Percentiles rank a stretch among this genome's conserved stretches.
Evolutionary conservation across 2,888 invertebrate species (phyloP).

Genomic region (Malthinus seriepunctatus): DNA sequence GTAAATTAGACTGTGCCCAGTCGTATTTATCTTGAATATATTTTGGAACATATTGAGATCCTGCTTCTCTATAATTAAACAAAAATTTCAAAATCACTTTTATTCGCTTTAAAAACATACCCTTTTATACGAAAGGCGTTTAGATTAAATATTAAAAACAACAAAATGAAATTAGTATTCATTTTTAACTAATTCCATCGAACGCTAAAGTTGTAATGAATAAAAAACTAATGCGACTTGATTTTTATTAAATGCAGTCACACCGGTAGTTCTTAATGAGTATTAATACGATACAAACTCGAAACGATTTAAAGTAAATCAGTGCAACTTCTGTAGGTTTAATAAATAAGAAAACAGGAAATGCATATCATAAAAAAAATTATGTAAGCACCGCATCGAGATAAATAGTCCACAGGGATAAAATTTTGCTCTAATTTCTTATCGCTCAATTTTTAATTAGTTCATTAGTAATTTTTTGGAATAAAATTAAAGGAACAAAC

Average conservation of each 20-base stretch:
- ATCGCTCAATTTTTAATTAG: too few relatives aligned
- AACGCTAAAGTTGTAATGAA: conserved; percentile 7
- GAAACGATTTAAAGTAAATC: conserved; percentile 7
- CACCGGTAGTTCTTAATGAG: too few relatives aligned
- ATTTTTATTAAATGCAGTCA: conserved; percentile 6
- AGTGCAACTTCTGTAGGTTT: conserved; percentile 6
- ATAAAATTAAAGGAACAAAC: too few relatives aligned
- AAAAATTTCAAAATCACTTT: background rate
- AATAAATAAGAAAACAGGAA: conserved; percentile 17
- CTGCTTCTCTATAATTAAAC: background rate
- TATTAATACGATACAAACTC: conserved; percentile 1
- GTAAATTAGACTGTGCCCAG: background rate
- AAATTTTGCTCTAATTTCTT: too few relatives aligned
- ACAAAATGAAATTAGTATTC: background rate
- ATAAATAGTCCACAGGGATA: conserved; percentile 21
- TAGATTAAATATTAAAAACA: conserved; percentile 3
- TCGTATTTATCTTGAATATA: conserved; percentile 10
- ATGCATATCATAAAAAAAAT: conserved; percentile 19
- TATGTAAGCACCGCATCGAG: conserved; percentile 2
- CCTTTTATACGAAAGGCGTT: conserved; percentile 1
- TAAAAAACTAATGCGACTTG: background rate
- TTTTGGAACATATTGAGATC: conserved; percentile 12
- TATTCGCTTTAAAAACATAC: conserved; percentile 2
- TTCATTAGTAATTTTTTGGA: too few relatives aligned
- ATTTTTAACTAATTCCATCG: conserved; percentile 1